Base-by-base conservation (phyloP, 2,797 vertebrate genomes). In the Iguana delicatissima region DNA sequence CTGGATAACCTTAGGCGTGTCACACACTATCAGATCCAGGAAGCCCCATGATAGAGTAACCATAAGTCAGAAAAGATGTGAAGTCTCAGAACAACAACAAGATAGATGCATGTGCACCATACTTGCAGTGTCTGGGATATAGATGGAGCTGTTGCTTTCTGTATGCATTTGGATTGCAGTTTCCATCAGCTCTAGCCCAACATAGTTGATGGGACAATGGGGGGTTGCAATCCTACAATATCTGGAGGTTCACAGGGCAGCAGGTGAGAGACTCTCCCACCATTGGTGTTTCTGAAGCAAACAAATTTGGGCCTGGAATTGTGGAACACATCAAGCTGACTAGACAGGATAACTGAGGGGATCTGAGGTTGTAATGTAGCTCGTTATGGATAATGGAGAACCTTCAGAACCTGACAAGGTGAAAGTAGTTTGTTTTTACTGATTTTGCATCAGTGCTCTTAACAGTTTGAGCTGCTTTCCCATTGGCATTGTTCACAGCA, bases 401-500 rank as follows among this genome's bases (percentile, higher is more conserved):
- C 35, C 42, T 81, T 38, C 13, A 69, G 62, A 52, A 83, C 20
- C 50, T 38, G 24, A 50, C 57, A 64, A 24, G 55, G 55, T 76
- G 57, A 81, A 67, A n/a, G 8, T 38, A 6, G 32, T 59, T 64
- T 38, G 32, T 13, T 35, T 81, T 59, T 62, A 35, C 69, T 86
- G 57, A 38, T 42, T 74, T 79, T 90, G 77, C 32, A 57, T 50
- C 67, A 22, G 16, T 62, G 24, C 46, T 76, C n/a, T 16, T 13
- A 84, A 86, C 14, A 92, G 22, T 52, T 55, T 72, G 0, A 86
- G 24, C 0, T 0, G 2, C 0, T 85, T 88, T 94, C 85, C 73
- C 20, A 62, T 22, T 59, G 89, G 57, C 18, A 57, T 81, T 88
- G 32, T 89, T 72, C 87, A 80, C 12, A 29, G n/a, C 69, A 29